phyloP scores from a whole-genome alignment of 2,797 vertebrate genomes.

The Channa striata region DNA sequence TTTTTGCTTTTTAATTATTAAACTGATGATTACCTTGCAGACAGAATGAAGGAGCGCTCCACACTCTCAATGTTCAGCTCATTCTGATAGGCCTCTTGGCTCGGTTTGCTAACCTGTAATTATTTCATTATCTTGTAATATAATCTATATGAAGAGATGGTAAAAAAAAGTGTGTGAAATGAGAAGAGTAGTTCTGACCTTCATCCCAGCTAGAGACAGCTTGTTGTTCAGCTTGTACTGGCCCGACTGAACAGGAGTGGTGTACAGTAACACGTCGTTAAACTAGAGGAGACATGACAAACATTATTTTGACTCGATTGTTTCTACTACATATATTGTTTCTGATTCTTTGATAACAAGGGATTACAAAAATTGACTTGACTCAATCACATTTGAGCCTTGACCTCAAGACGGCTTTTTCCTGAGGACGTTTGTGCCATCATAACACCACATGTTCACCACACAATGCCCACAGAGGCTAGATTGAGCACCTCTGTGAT shows the following conservation, averaged over 20 bases:
- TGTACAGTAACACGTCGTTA: conserved; percentile 93
- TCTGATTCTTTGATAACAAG: background rate
- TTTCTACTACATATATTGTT: background rate
- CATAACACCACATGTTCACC: too few species aligned
- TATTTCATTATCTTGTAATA: conserved; percentile 18
- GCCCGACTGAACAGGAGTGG: conserved; percentile 91
- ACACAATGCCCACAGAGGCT: too few species aligned
- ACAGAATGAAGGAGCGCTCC: conserved; percentile 97
- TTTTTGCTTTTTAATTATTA: conserved; percentile 7
- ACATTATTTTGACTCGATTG: background rate
- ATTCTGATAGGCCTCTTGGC: conserved; percentile 94
- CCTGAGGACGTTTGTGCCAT: too few species aligned
- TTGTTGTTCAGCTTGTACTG: conserved; percentile 96
- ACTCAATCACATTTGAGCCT: background rate
- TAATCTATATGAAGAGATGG: background rate
- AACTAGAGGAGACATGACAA: conserved; percentile 85
- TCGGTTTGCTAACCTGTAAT: conserved; percentile 94
- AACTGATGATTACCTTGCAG: conserved; percentile 86
- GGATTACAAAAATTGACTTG: background rate
- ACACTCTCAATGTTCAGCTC: conserved; percentile 97
- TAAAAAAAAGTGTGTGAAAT: background rate
- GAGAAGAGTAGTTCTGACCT: conserved; percentile 81
- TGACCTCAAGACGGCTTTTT: background rate
- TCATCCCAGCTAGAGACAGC: conserved; percentile 94
- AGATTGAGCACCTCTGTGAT: too few species aligned